Evolutionary conservation across 2,888 invertebrate genomes (phyloP).

Genomic region (Diarsia dahlii): DNA sequence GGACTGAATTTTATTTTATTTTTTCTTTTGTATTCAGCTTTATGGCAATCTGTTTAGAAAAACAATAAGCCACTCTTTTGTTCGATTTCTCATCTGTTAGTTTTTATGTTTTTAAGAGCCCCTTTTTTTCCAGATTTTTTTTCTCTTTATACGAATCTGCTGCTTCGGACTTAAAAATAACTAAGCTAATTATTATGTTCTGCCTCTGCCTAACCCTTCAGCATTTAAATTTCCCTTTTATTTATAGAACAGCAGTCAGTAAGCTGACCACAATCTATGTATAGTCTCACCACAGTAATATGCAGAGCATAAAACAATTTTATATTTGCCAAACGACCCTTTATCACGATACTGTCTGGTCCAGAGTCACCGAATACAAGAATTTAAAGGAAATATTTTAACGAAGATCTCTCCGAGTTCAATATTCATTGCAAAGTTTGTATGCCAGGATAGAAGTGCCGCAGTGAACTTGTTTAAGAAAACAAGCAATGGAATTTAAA

Average conservation of each 20-base stretch:
- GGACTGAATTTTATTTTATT: no score
- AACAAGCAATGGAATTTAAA: slow-evolving; percentile 10
- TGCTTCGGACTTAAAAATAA: not conserved
- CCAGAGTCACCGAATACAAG: slow-evolving; percentile 3
- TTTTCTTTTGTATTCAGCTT: no score
- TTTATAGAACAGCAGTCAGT: slow-evolving; percentile 7
- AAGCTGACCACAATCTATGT: slow-evolving; percentile 22
- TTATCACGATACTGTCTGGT: slow-evolving; percentile 59
- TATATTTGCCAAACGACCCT: slow-evolving; percentile 52
- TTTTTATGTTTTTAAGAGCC: no score
- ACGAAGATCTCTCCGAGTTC: not conserved
- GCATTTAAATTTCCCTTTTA: slow-evolving; percentile 1
- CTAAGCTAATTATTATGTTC: not conserved
- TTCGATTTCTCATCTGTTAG: no score
- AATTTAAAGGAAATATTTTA: not conserved
- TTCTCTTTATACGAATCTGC: no score
- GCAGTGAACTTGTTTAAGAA: not conserved
- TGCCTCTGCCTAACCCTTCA: not conserved
- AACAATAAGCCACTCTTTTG: no score
- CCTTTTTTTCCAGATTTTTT: no score
- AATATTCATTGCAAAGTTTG: slow-evolving; percentile 26
- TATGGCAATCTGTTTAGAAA: no score
- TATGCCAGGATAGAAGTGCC: not conserved
- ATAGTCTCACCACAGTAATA: slow-evolving; percentile 26
- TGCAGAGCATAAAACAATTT: slow-evolving; percentile 55